Evolutionary conservation across 2,113 vertebrate genomes (phyloP), one percentile per base, ranked within the genome.

Genomic region (Jacana jacana): DNA sequence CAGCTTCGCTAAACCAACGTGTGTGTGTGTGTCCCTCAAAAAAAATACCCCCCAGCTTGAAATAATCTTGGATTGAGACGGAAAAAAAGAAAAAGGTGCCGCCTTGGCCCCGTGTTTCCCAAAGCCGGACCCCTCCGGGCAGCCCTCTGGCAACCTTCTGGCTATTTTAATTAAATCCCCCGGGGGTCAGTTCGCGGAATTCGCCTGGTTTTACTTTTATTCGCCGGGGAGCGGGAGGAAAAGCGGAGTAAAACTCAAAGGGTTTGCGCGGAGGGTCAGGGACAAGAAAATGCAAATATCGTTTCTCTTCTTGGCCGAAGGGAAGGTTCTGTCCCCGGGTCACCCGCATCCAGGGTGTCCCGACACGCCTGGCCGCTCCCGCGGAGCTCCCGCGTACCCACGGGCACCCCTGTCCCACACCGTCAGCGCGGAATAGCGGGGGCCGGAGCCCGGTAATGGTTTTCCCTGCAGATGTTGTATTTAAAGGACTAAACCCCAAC

Each of bases 401-500:
- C 81, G 6, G 2, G 31, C 4, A 46, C 4, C 3, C 16, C 11
- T 19, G 23, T 28, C 20, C 33, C 51, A 10, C 11, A 3, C 33
- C 28, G 16, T 40, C 52, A 3, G 66, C 25, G 19, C 27, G 18
- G 51, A 27, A 60, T 17, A 13, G 27, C 13, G 11, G 40, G 30
- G 37, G 42, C 4, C 2, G 14, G 60, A 71, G 17, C 30, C 8
- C 54, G 10, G 2, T n/a, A 37, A 75, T 75, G 70, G 24, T 87
- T 87, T 54, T 46, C 60, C 39, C 63, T 20, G 39, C 33, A 89
- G 93, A 79, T 65, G 86, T 57, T 58, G 30, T 51, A 81, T 69
- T 76, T 79, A 89, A 91, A 91, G 81, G 81, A 52, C 84, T 61
- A 92, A 89, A 92, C 89, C 69, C 33, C 73, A 31, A 72, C 77